These are phyloP conservation scores for Oreamnos americanus DNA, from an alignment of 2,113 vertebrate species.

Conservation along the genomic window DNA sequence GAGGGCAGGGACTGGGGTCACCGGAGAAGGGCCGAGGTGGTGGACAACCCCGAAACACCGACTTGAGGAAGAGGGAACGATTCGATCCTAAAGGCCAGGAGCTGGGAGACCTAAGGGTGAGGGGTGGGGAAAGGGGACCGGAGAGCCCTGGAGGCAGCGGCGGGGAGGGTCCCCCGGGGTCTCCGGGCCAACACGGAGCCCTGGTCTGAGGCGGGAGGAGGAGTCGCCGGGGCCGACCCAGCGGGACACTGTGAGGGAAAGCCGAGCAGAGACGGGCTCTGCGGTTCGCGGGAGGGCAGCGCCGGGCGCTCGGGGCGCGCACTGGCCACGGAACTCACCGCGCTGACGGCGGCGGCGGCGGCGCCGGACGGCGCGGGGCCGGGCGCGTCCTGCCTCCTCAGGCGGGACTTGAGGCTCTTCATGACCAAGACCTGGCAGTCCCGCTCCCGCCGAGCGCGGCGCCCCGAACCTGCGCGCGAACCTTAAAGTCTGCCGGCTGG, in stretches of 20 bases:
- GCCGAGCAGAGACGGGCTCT: neutral
- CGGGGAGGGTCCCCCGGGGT: neutral
- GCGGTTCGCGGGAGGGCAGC: neutral
- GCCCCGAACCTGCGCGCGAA: neutral
- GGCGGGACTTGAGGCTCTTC: slow-evolving; percentile 94
- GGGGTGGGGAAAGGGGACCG: neutral
- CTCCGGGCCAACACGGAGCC: neutral
- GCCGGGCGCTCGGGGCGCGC: neutral
- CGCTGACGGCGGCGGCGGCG: slow-evolving; percentile 44
- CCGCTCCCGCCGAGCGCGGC: neutral
- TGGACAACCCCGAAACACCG: neutral
- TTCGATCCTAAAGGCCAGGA: neutral
- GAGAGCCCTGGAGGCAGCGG: neutral
- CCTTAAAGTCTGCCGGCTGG: neutral
- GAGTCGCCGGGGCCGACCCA: neutral
- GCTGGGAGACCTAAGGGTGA: neutral
- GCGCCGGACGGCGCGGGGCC: slow-evolving; percentile 67
- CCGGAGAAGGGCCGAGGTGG: no score
- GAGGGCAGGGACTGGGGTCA: neutral
- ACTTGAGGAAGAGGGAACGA: no score
- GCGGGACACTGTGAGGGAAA: accelerated
- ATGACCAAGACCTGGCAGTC: slow-evolving; percentile 68
- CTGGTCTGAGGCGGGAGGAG: neutral
- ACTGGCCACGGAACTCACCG: slow-evolving; percentile 66
- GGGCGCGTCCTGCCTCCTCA: slow-evolving; percentile 91